Evolutionary conservation across 1,140 invertebrate genomes (phyloP).

Genomic region (Hestina assimilis): DNA sequence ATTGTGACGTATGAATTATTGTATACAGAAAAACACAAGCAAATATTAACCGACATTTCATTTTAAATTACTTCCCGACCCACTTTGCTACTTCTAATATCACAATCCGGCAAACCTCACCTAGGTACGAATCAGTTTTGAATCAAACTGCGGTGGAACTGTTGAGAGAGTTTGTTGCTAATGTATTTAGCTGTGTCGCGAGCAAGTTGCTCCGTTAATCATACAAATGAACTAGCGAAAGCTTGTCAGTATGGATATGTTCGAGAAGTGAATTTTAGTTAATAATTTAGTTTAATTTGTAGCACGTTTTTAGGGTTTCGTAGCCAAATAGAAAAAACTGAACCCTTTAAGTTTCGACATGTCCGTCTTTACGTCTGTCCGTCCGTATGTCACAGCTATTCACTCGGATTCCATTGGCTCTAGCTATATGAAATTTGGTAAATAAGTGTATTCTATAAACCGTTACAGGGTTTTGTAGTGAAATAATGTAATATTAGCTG

Average conservation of each 20-base stretch:
- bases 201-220: constrained; percentile 30
- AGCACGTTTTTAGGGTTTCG: too few species aligned
- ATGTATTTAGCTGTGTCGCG: constrained; percentile 37
- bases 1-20: too few species aligned
- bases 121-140: constrained; percentile 14
- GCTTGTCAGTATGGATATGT: constrained; percentile 15
- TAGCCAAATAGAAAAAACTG: too few species aligned
- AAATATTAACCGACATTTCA: too few species aligned
- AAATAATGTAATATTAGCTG: too few species aligned
- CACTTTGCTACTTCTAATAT: not conserved
- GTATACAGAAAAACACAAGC: not conserved
- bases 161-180: constrained; percentile 33
- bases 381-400: too few species aligned
- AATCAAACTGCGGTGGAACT: constrained; percentile 46
- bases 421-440: too few species aligned
- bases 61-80: not conserved
- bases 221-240: constrained; percentile 23
- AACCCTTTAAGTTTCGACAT: too few species aligned
- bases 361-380: too few species aligned
- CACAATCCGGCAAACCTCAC: not conserved
- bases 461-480: too few species aligned
- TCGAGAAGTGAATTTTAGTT: not conserved
- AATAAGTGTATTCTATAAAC: too few species aligned
- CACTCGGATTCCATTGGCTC: too few species aligned
- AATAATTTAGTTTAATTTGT: not conserved